A percentile compares a stretch with the other conserved stretches of the same genome.
Evolutionary conservation across 2,113 vertebrate species (phyloP).

Genomic region (Circaetus cinerascens): DNA sequence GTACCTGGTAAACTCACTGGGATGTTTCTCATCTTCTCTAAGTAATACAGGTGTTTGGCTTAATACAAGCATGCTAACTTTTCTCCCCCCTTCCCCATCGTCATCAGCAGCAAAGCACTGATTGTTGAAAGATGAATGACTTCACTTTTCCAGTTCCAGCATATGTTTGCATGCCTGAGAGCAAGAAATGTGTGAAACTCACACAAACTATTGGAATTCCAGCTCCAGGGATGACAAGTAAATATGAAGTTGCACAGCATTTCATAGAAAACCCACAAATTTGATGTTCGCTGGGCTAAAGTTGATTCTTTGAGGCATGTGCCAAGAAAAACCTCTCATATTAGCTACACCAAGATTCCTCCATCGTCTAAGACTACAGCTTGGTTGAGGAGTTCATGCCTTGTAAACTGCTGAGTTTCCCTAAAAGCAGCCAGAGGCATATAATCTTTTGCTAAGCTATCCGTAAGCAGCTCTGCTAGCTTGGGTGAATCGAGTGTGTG

Average conservation of each 20-base stretch:
- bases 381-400: neutral
- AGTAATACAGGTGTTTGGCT: neutral
- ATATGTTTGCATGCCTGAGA: constrained; percentile 36
- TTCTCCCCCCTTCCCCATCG: neutral
- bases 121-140: neutral
- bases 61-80: neutral
- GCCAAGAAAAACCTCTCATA: neutral
- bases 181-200: constrained; percentile 47
- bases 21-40: neutral
- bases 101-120: neutral
- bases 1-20: neutral
- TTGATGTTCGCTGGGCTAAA: neutral
- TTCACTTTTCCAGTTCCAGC: constrained; percentile 22
- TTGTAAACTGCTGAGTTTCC: neutral
- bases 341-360: neutral
- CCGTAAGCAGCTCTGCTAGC: neutral
- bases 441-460: neutral
- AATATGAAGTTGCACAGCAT: neutral
- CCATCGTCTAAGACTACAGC: neutral
- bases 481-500: neutral
- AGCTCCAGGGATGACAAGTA: constrained; percentile 13
- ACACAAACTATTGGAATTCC: constrained; percentile 45
- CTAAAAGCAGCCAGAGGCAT: neutral
- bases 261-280: constrained; percentile 16
- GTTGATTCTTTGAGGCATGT: neutral